phyloP scores from a whole-genome alignment of 2,888 invertebrate species.

The Timema podura region DNA sequence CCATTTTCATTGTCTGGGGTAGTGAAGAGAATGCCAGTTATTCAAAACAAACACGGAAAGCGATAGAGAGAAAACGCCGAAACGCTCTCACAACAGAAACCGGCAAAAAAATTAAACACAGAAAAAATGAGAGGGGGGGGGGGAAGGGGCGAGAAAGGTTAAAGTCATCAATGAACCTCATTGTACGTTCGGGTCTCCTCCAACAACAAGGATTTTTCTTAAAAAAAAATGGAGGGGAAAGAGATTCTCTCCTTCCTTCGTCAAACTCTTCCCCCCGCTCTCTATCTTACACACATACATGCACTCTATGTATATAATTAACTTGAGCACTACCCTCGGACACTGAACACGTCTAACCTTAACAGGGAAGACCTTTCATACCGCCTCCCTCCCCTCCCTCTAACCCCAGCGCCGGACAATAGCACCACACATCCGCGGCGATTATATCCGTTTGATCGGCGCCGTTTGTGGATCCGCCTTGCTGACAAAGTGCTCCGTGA shows the following conservation, averaged over 20 bases:
- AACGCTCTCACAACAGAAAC: too few species aligned
- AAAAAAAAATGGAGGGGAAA: neutral
- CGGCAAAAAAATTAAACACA: too few species aligned
- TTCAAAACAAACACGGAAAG: constrained; percentile 23
- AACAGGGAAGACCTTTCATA: too few species aligned
- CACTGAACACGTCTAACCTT: too few species aligned
- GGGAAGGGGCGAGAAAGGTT: neutral
- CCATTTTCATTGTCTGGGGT: constrained; percentile 28
- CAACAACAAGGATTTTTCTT: too few species aligned
- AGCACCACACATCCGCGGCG: too few species aligned
- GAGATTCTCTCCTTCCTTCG: constrained; percentile 4
- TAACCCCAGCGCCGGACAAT: too few species aligned
- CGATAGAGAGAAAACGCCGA: neutral
- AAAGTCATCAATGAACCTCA: constrained; percentile 5
- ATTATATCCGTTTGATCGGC: too few species aligned
- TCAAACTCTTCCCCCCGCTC: neutral
- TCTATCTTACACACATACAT: neutral
- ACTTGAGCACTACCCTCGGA: neutral
- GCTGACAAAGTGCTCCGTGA: too few species aligned
- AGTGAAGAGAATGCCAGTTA: constrained; percentile 20
- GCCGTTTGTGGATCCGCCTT: too few species aligned
- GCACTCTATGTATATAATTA: neutral
- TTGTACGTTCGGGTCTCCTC: constrained; percentile 1
- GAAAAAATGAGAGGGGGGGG: neutral
- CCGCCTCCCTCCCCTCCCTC: too few species aligned